These are phyloP conservation scores for Rhyacophila evoluta DNA, from an alignment of 2,888 invertebrate genomes.

Conservation along the genomic window DNA sequence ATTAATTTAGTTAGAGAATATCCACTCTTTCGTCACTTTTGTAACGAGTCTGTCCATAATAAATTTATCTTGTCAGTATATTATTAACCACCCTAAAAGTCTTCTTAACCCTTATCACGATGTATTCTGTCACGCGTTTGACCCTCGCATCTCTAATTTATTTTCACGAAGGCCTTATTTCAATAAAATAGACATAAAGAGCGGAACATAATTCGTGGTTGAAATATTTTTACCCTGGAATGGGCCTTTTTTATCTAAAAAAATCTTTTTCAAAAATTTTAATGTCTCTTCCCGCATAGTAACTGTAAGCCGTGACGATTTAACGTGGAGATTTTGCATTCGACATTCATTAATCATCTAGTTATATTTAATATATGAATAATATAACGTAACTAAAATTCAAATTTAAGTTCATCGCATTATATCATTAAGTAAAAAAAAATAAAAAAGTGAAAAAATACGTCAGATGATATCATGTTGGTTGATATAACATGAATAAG, in stretches of 20 bases:
- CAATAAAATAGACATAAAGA: slow-evolving; percentile 6
- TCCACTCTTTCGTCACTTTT: background rate
- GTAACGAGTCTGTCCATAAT: background rate
- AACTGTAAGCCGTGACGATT: no score
- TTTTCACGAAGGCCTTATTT: background rate
- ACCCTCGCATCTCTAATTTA: slow-evolving; percentile 7
- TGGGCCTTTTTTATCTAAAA: background rate
- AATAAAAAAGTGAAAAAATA: no score
- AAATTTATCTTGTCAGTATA: slow-evolving; percentile 7
- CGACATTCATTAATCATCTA: no score
- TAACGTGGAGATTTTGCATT: no score
- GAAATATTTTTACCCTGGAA: background rate
- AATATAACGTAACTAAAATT: no score
- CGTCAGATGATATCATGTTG: no score
- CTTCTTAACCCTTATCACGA: slow-evolving; percentile 17
- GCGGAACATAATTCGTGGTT: background rate
- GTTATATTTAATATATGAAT: no score
- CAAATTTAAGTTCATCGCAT: no score
- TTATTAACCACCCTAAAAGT: slow-evolving; percentile 22
- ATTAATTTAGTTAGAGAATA: background rate
- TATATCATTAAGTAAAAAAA: no score
- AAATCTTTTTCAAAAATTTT: no score
- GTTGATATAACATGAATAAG: no score
- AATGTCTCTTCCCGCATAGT: no score
- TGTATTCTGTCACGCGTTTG: slow-evolving; percentile 15